A percentile compares a stretch with the other conserved stretches of the same genome.
phyloP scores from a whole-genome alignment of 2,113 vertebrate species.

The Trogon melanurus region DNA sequence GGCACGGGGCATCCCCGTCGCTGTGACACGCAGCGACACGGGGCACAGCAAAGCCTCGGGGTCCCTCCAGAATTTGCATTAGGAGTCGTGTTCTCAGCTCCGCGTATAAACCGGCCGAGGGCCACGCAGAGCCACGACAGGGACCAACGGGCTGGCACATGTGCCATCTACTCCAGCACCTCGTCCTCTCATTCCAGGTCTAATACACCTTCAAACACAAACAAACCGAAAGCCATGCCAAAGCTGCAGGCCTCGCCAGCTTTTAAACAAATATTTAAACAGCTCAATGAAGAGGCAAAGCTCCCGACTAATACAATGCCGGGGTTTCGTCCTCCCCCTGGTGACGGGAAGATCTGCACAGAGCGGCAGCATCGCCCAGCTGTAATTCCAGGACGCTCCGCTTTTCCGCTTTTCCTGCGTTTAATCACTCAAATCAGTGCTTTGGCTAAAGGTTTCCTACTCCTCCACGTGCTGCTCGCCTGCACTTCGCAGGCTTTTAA shows the following conservation, averaged over 20 bases:
- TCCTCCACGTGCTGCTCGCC: rapidly evolving
- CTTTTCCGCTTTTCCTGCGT: neutral
- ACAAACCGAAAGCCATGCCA: neutral
- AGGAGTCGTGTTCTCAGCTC: neutral
- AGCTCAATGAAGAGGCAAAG: neutral
- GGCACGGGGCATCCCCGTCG: rapidly evolving
- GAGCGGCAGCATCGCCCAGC: neutral
- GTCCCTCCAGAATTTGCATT: neutral
- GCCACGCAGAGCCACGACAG: rapidly evolving
- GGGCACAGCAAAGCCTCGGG: neutral
- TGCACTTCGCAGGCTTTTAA: rapidly evolving
- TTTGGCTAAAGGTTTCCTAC: neutral
- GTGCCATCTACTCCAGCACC: neutral
- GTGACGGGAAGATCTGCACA: neutral
- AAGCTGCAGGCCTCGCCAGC: neutral
- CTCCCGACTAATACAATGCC: rapidly evolving
- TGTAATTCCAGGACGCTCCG: rapidly evolving
- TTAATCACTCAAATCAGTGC: neutral
- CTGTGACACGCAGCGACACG: rapidly evolving
- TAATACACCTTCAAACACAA: neutral
- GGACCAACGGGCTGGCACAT: neutral
- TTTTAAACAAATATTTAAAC: neutral
- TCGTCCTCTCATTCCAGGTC: neutral
- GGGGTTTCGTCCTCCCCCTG: neutral
- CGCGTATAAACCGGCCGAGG: rapidly evolving